Conservation (phyloP, 2,797 vertebrate genomes). For the Hydrolagus colliei region DNA sequence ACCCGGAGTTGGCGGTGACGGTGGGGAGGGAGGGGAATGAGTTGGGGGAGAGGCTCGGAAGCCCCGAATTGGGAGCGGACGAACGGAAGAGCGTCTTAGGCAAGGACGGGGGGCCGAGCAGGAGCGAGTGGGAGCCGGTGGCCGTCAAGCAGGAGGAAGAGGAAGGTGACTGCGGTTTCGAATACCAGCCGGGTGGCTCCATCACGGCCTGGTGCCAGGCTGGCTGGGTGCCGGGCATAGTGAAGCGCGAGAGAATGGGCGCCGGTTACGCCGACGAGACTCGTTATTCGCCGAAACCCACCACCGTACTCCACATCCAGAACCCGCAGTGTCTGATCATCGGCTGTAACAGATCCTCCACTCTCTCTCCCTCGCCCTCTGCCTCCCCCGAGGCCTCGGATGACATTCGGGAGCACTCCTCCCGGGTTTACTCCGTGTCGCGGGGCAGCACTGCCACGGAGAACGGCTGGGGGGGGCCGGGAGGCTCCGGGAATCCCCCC, state of each 20-base stretch:
- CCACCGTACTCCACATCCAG: constrained; percentile 41
- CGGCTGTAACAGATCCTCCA: constrained; percentile 49
- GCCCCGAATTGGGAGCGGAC: constrained; percentile 64
- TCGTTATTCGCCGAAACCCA: constrained; percentile 9
- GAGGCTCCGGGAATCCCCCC: constrained; percentile 80
- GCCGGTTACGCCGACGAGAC: constrained; percentile 35
- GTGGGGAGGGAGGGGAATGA: too few species aligned
- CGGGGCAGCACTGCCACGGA: background rate
- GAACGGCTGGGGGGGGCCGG: constrained; percentile 66
- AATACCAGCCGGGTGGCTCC: constrained; percentile 26
- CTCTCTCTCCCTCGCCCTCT: constrained; percentile 41
- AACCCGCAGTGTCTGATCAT: constrained; percentile 53
- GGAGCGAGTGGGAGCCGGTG: constrained; percentile 40
- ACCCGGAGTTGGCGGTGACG: constrained; percentile 63
- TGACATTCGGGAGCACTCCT: constrained; percentile 36
- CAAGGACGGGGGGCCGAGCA: constrained; percentile 43
- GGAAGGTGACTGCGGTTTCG: constrained; percentile 38
- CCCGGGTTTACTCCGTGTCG: background rate
- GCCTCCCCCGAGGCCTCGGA: constrained; percentile 49
- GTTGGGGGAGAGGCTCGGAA: background rate
- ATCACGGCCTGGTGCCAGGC: too few species aligned
- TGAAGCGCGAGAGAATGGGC: constrained; percentile 55
- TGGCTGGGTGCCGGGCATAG: constrained; percentile 39
- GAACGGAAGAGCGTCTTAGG: constrained; percentile 62
- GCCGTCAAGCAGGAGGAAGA: constrained; percentile 73